phyloP scores from a whole-genome alignment of 2,797 vertebrate species.

The Orestias chungarensis region DNA sequence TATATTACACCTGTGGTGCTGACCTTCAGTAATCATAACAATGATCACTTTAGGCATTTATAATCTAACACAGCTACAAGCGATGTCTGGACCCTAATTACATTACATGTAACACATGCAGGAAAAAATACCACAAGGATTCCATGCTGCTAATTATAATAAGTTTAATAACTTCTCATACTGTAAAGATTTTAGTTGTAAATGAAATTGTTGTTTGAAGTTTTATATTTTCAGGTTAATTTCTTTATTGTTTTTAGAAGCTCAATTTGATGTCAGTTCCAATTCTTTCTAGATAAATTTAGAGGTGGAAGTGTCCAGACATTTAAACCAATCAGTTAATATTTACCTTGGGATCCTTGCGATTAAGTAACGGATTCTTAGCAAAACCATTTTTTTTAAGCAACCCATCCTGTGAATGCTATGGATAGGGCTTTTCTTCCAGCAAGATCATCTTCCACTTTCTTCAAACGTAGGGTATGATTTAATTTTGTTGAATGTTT shows the following conservation, averaged over 20 bases:
- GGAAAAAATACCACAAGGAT: background rate
- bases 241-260: background rate
- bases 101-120: background rate
- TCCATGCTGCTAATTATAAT: background rate
- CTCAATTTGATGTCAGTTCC: background rate
- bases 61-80: conserved; percentile 4
- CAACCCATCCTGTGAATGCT: background rate
- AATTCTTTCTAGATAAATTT: no score
- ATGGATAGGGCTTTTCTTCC: background rate
- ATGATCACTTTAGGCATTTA: conserved; percentile 10
- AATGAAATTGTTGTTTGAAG: background rate
- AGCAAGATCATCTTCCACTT: background rate
- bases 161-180: background rate
- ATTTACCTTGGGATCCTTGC: background rate
- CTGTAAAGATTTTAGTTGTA: no score
- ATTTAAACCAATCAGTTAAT: no score
- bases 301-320: no score
- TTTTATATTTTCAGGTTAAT: background rate
- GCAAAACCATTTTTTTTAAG: background rate
- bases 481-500: background rate
- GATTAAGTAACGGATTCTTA: background rate
- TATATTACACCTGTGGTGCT: conserved; percentile 17
- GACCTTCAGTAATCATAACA: conserved; percentile 25
- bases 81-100: background rate
- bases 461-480: background rate